A percentile compares a stretch with the other conserved stretches of the same genome.
Evolutionary conservation across 1,140 invertebrate species (phyloP).

Genomic region (Drosophila orosa): DNA sequence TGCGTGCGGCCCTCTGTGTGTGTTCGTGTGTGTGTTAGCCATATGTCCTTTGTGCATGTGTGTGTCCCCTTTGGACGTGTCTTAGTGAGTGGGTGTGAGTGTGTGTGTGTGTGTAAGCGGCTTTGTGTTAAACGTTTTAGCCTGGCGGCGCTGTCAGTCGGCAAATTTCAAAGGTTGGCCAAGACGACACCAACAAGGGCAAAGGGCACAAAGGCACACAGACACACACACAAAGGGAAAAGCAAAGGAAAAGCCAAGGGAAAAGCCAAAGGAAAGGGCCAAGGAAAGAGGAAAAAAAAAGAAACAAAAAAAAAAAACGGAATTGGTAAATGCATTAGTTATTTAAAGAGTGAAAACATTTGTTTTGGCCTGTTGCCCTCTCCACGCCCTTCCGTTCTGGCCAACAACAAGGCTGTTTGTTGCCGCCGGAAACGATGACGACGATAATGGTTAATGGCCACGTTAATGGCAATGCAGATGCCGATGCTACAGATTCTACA

Average conservation of each 20-base stretch:
- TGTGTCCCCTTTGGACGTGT: conserved; percentile 1
- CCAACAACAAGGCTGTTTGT: conserved; percentile 10
- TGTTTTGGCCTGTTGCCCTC: conserved; percentile 48
- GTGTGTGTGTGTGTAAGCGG: conserved; percentile 32
- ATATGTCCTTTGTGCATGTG: conserved; percentile 4
- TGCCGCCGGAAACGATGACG: conserved; percentile 16
- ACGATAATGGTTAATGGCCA: conserved; percentile 28
- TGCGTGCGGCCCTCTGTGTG: not conserved
- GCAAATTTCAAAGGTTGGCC: conserved; percentile 67
- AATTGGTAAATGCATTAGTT: conserved; percentile 71
- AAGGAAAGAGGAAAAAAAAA: not conserved
- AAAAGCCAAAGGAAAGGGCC: conserved; percentile 2
- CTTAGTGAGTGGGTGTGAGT: not conserved
- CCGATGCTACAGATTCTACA: conserved; percentile 7
- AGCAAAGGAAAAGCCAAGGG: conserved; percentile 6
- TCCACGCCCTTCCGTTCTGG: conserved; percentile 8
- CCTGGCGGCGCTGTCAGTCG: conserved; percentile 61
- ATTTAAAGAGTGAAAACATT: conserved; percentile 70
- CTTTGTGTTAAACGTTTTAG: conserved; percentile 63
- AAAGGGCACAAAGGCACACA: conserved; percentile 20
- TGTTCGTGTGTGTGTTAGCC: conserved; percentile 3
- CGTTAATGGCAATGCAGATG: conserved; percentile 30
- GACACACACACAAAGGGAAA: conserved; percentile 5
- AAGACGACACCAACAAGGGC: conserved; percentile 32
- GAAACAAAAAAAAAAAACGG: not conserved